Base-by-base conservation (phyloP, 37 sponge, comb jelly and placozoan genomes). In the Tethya wilhelma region DNA sequence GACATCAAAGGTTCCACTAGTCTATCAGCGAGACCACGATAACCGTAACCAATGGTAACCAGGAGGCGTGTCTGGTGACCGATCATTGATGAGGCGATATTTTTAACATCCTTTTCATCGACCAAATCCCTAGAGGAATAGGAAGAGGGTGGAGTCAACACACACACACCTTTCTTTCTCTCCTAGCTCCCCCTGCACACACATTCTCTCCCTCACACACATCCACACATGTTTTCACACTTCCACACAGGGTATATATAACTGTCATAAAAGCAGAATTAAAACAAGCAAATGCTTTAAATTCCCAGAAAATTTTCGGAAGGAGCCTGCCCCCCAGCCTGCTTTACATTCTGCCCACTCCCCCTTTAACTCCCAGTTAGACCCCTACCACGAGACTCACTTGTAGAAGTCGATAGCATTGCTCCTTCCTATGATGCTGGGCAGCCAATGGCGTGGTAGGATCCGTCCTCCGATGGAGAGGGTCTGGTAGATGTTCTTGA, bases 381-480 rank as follows among this genome's bases (percentile, higher is more conserved):
- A n/a, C n/a, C n/a, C n/a, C n/a, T 49, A 9, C 64, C 20, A 62
- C 64, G 8, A 8, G 8, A 69, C 73, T 43, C 7, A 75, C 75
- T 42, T 69, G 65, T 80, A 85, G 29, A 80, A 73, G 56, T 92
- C 87, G 26, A 86, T 87, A 49, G 59, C 88, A 67, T 87, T 92
- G 66, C 65, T 84, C 5, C 92, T 80, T 30, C 92, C 92, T 2
- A 92, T 82, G 80, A 92, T 83, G 55, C 74, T 84, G 26, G 92
- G 92, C 20, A 86, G 77, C 92, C 92, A 92, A 29, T 92, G 92
- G 9, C 77, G 56, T 4, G 92, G 88, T 17, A 92, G 59, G 22
- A 55, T 60, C 2, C 92, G 67, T 3, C 78, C 62, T 2, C 92
- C 84, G 32, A 92, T 44, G 41, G 84, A 41, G 9, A 87, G 58